Percentiles rank a stretch among this genome's conserved stretches.
phyloP scores from a whole-genome alignment of 2,888 invertebrate species.

The Cartodere bifasciata region DNA sequence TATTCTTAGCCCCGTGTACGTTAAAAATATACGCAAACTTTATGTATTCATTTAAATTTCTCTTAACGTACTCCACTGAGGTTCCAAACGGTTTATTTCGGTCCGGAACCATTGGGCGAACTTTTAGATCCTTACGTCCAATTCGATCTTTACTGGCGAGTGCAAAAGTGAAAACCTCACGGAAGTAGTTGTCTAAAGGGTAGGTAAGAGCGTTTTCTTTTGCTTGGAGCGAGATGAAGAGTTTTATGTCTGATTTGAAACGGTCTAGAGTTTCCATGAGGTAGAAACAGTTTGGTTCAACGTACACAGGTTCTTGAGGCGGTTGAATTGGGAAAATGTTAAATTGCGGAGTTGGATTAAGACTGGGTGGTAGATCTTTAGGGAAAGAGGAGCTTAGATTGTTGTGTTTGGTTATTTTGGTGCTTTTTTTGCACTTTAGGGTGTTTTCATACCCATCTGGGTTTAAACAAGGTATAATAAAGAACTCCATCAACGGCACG shows the following conservation, averaged over 20 bases:
- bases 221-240: constrained; percentile 10
- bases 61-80: constrained; percentile 8
- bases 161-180: constrained; percentile 8
- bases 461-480: constrained; percentile 22
- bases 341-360: too few species aligned
- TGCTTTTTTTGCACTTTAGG: neutral
- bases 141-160: constrained; percentile 9
- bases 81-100: constrained; percentile 3
- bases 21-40: constrained; percentile 10
- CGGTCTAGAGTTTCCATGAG: constrained; percentile 2
- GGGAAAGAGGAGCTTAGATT: too few species aligned
- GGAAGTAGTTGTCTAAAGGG: constrained; percentile 10
- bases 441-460: constrained; percentile 20
- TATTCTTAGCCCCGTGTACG: constrained; percentile 6
- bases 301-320: neutral
- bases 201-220: constrained; percentile 9
- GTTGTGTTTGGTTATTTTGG: too few species aligned
- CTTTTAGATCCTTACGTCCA: constrained; percentile 4
- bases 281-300: neutral
- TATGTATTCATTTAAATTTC: constrained; percentile 3
- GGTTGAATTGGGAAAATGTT: neutral
- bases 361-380: too few species aligned
- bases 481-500: constrained; percentile 18
- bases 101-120: constrained; percentile 8
- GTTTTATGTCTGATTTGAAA: constrained; percentile 4